phyloP scores from a whole-genome alignment of 2,888 invertebrate genomes.

The Adelognathus sp. region DNA sequence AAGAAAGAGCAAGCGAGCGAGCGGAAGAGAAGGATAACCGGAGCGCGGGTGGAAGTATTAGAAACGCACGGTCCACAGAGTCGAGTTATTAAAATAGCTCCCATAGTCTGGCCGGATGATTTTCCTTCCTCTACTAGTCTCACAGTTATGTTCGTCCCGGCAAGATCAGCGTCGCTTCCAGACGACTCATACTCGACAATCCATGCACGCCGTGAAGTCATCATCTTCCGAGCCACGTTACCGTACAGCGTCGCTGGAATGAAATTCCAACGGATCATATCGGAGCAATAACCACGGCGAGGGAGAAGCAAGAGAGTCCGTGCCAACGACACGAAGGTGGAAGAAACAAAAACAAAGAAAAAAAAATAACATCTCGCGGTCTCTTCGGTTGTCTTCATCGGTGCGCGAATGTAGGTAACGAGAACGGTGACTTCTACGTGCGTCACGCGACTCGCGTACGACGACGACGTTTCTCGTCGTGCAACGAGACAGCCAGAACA shows the following conservation, averaged over 20 bases:
- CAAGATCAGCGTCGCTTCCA: slow-evolving; percentile 53
- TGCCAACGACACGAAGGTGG: neutral
- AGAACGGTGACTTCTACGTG: slow-evolving; percentile 39
- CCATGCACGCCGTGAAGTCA: slow-evolving; percentile 29
- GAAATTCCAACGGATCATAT: slow-evolving; percentile 12
- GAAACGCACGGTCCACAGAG: slow-evolving; percentile 38
- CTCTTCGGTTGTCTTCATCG: slow-evolving; percentile 28
- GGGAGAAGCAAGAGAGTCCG: too few relatives aligned
- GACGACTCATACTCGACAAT: slow-evolving; percentile 39
- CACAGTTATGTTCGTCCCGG: slow-evolving; percentile 58
- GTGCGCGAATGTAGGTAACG: slow-evolving; percentile 55
- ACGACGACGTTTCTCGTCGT: slow-evolving; percentile 17
- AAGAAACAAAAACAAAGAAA: too few relatives aligned
- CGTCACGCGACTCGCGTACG: slow-evolving; percentile 36
- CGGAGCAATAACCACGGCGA: neutral
- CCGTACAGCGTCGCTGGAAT: neutral
- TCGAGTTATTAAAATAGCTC: slow-evolving; percentile 67
- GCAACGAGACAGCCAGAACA: neutral
- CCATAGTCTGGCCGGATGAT: slow-evolving; percentile 61
- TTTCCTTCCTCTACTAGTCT: slow-evolving; percentile 54
- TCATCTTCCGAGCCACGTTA: slow-evolving; percentile 5
- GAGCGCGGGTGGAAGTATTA: slow-evolving; percentile 45
- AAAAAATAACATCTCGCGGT: too few relatives aligned
- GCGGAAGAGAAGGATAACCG: slow-evolving; percentile 10
- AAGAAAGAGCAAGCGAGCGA: neutral